phyloP scores from a whole-genome alignment of 2,888 invertebrate species.

The Drosophila prostipennis region DNA sequence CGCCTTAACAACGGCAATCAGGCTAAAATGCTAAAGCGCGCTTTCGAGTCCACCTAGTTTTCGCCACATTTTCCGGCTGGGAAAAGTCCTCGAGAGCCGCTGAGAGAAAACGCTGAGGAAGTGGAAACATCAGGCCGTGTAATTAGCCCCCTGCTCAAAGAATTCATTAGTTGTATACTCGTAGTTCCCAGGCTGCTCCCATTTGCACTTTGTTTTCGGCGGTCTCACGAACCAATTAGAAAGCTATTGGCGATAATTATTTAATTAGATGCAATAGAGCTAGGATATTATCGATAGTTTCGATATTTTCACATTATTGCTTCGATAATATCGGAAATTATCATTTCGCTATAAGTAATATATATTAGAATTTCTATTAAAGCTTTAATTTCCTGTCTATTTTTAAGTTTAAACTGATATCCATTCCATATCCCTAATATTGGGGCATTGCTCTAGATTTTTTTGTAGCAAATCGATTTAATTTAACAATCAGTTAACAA shows the following conservation, averaged over 20 bases:
- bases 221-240: neutral
- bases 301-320: too few relatives aligned
- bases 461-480: neutral
- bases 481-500: neutral
- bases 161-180: slow-evolving; percentile 15
- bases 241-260: neutral
- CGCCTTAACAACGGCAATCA: slow-evolving; percentile 27
- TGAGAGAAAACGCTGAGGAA: neutral
- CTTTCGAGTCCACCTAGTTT: slow-evolving; percentile 24
- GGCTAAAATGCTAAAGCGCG: slow-evolving; percentile 32
- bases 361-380: too few relatives aligned
- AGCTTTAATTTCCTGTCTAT: too few relatives aligned
- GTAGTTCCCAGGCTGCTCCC: slow-evolving; percentile 1
- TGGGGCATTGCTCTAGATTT: neutral
- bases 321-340: too few relatives aligned
- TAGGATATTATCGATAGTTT: too few relatives aligned
- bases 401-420: too few relatives aligned
- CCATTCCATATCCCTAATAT: neutral
- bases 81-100: slow-evolving; percentile 8
- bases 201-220: slow-evolving; percentile 14
- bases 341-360: too few relatives aligned
- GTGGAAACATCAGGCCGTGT: slow-evolving; percentile 21
- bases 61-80: neutral
- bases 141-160: slow-evolving; percentile 22
- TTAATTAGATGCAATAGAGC: too few relatives aligned